phyloP scores from a whole-genome alignment of 1,140 invertebrate genomes.

The Bombus pyrosoma region DNA sequence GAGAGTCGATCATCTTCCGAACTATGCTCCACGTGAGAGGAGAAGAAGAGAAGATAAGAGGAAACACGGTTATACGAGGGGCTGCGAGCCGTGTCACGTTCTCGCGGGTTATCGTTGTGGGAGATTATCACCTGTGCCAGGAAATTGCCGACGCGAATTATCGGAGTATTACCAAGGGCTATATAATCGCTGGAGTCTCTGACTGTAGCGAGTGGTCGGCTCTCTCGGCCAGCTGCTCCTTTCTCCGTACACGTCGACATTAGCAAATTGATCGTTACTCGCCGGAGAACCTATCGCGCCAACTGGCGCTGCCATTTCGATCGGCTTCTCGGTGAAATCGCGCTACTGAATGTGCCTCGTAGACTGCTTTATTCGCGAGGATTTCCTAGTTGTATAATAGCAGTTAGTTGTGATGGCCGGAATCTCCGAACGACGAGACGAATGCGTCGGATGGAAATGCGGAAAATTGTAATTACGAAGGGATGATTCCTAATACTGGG shows the following conservation, averaged over 20 bases:
- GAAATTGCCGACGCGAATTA: constrained; percentile 62
- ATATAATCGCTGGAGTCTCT: constrained; percentile 47
- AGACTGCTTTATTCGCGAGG: constrained; percentile 2
- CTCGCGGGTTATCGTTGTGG: constrained; percentile 58
- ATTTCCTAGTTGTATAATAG: background rate
- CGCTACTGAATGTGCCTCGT: constrained; percentile 25
- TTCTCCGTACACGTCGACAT: constrained; percentile 24
- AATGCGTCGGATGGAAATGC: background rate
- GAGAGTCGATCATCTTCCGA: constrained; percentile 10
- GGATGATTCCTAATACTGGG: background rate
- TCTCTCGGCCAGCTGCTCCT: constrained; percentile 1
- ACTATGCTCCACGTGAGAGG: background rate
- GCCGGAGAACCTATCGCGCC: background rate
- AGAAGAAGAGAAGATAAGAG: background rate
- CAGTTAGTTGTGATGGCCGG: no score
- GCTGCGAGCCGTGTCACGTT: constrained; percentile 50
- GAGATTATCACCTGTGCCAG: constrained; percentile 57
- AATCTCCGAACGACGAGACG: background rate
- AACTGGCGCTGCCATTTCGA: background rate
- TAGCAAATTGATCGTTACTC: constrained; percentile 53
- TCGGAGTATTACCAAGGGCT: constrained; percentile 46
- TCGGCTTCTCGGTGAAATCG: background rate
- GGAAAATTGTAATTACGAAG: background rate
- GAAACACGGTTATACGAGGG: background rate
- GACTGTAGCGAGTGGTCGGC: constrained; percentile 6